Evolutionary conservation across 2,113 vertebrate genomes (phyloP).

Genomic region (Rostratula benghalensis): DNA sequence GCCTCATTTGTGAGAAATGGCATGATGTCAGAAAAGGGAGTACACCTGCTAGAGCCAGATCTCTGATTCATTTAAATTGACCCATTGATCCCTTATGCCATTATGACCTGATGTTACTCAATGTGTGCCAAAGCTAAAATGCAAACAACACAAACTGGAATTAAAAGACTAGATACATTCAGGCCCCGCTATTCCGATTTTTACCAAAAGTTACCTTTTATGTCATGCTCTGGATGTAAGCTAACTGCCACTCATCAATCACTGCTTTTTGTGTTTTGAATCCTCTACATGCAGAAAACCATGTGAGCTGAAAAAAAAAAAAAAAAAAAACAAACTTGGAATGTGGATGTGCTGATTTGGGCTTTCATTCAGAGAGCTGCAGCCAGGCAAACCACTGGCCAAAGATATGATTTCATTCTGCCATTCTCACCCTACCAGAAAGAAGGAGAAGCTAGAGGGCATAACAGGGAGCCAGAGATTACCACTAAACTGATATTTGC

Average conservation of each 20-base stretch:
- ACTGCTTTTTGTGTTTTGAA: background rate
- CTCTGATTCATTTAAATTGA: background rate
- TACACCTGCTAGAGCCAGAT: background rate
- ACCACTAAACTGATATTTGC: conserved; percentile 6
- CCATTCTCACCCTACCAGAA: background rate
- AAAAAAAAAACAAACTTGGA: too few relatives aligned
- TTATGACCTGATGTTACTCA: background rate
- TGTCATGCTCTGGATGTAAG: background rate
- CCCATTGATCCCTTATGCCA: background rate
- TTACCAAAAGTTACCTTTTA: background rate
- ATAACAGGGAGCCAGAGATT: conserved; percentile 1
- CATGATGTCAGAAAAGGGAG: background rate
- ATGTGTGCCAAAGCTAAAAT: background rate
- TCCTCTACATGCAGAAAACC: background rate
- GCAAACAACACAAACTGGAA: background rate
- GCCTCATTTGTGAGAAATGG: background rate
- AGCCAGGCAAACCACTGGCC: background rate
- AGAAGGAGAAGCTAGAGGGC: background rate
- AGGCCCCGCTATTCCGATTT: background rate
- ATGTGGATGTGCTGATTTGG: background rate
- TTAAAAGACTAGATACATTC: background rate
- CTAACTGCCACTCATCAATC: background rate
- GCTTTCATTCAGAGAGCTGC: background rate
- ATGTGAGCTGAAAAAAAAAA: background rate
- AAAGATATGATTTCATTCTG: conserved; percentile 30